Percentiles rank a stretch among this genome's conserved stretches.
phyloP scores from a whole-genome alignment of 1,140 invertebrate genomes.

The Drosophila lacteicornis region DNA sequence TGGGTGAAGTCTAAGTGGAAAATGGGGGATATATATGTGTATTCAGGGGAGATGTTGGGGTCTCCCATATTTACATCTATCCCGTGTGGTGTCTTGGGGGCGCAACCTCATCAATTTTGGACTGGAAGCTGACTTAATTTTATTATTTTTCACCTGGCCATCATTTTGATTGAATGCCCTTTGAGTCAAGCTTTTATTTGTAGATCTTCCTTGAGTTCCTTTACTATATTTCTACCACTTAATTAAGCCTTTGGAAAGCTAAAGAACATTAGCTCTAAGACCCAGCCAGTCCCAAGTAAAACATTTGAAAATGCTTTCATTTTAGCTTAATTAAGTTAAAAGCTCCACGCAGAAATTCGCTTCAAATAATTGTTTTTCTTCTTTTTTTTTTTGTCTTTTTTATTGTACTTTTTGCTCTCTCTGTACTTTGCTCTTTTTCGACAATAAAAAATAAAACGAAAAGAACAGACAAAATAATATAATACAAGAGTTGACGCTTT shows the following conservation, averaged over 20 bases:
- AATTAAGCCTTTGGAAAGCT: not conserved
- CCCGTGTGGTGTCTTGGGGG: slow-evolving; percentile 14
- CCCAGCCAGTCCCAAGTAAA: not conserved
- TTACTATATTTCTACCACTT: not conserved
- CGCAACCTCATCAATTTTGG: slow-evolving; percentile 70
- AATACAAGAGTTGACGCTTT: slow-evolving; percentile 31
- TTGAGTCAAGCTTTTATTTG: not conserved
- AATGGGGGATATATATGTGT: slow-evolving; percentile 2
- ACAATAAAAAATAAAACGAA: slow-evolving; percentile 17
- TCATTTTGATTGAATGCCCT: slow-evolving; percentile 57
- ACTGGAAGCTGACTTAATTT: slow-evolving; percentile 47
- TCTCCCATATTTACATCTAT: not conserved
- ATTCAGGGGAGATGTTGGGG: slow-evolving; percentile 1
- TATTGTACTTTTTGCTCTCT: not conserved
- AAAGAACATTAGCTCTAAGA: not conserved
- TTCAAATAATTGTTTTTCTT: slow-evolving; percentile 26
- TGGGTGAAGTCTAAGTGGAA: slow-evolving; percentile 31
- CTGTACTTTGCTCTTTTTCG: not conserved
- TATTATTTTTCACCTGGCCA: slow-evolving; percentile 39
- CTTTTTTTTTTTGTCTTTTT: not conserved
- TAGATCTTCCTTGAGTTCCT: not conserved
- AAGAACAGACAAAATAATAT: slow-evolving; percentile 23
- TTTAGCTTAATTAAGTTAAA: slow-evolving; percentile 59
- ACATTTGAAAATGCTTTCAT: slow-evolving; percentile 28
- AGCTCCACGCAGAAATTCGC: slow-evolving; percentile 30